phyloP scores from a whole-genome alignment of 2,113 vertebrate species.

The Pavo muticus region DNA sequence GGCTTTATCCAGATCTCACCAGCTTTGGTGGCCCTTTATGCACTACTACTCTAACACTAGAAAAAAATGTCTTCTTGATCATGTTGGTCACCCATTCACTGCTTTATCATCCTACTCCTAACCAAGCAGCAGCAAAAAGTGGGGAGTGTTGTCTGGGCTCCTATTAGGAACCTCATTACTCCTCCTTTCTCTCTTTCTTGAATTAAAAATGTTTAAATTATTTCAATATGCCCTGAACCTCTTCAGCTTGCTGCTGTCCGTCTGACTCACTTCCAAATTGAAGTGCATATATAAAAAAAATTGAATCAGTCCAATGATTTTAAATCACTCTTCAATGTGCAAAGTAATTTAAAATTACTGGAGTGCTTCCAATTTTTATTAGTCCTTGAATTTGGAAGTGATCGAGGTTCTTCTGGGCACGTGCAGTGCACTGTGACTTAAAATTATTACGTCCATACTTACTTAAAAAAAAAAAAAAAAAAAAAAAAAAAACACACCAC shows the following conservation, averaged over 20 bases:
- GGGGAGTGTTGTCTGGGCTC: not conserved
- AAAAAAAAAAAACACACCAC: not conserved
- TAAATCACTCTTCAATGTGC: constrained; percentile 83
- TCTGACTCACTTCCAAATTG: constrained; percentile 82
- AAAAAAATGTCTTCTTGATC: not conserved
- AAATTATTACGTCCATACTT: constrained; percentile 62
- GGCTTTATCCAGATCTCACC: not conserved
- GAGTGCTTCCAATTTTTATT: constrained; percentile 86
- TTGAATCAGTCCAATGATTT: constrained; percentile 82
- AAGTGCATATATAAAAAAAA: constrained; percentile 80
- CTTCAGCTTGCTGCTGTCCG: constrained; percentile 68
- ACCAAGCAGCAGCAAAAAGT: not conserved
- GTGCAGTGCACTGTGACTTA: constrained; percentile 76
- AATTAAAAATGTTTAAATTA: constrained; percentile 73
- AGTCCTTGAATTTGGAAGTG: constrained; percentile 84
- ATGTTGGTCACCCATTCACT: not conserved
- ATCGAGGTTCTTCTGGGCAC: constrained; percentile 78
- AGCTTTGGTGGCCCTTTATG: constrained; percentile 4
- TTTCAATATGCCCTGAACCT: constrained; percentile 63
- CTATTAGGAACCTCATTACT: constrained; percentile 56
- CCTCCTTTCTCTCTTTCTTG: constrained; percentile 66
- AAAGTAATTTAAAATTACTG: constrained; percentile 86
- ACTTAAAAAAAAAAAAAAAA: not conserved
- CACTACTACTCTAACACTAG: not conserved
- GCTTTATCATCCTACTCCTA: constrained; percentile 17